Percentiles rank a stretch among this genome's conserved stretches.
Conservation (phyloP, 2,888 invertebrate species). For the Theodoxus fluviatilis region DNA sequence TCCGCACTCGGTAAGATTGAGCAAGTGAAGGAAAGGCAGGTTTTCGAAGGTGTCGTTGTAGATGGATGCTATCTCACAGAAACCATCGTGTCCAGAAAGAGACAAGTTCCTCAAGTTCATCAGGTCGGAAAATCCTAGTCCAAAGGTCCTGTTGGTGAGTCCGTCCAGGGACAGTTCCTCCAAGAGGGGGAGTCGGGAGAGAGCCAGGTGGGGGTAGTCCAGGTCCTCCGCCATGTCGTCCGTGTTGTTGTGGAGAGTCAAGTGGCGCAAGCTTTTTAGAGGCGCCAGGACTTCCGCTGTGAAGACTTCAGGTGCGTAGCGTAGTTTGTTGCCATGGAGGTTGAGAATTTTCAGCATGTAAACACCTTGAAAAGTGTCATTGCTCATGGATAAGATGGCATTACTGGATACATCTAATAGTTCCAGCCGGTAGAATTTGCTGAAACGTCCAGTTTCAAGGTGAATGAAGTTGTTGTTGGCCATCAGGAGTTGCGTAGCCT, state of each 20-base stretch:
- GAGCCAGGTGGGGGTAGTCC: slow-evolving; percentile 27
- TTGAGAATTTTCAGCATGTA: background rate
- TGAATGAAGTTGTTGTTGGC: no score
- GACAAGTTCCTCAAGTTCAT: background rate
- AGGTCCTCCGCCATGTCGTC: background rate
- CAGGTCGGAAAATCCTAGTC: slow-evolving; percentile 18
- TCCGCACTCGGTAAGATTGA: no score
- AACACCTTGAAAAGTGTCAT: slow-evolving; percentile 17
- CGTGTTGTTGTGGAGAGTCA: background rate
- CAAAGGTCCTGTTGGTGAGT: slow-evolving; percentile 13
- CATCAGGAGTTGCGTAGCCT: background rate
- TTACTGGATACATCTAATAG: background rate
- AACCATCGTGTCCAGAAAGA: background rate
- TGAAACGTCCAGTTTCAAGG: no score
- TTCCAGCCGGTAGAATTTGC: background rate
- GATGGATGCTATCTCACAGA: background rate
- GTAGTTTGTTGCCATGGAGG: slow-evolving; percentile 5
- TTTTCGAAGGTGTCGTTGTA: background rate
- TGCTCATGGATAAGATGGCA: background rate
- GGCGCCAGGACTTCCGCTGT: slow-evolving; percentile 18
- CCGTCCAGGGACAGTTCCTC: slow-evolving; percentile 27
- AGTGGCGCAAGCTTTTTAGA: background rate
- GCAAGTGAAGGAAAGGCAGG: background rate
- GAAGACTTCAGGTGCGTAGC: background rate
- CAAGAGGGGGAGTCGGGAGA: slow-evolving; percentile 23